Percentiles rank a stretch among this genome's conserved stretches.
These are phyloP conservation scores for Chrysina gloriosa DNA, from an alignment of 2,888 invertebrate genomes.

Conservation along the genomic window DNA sequence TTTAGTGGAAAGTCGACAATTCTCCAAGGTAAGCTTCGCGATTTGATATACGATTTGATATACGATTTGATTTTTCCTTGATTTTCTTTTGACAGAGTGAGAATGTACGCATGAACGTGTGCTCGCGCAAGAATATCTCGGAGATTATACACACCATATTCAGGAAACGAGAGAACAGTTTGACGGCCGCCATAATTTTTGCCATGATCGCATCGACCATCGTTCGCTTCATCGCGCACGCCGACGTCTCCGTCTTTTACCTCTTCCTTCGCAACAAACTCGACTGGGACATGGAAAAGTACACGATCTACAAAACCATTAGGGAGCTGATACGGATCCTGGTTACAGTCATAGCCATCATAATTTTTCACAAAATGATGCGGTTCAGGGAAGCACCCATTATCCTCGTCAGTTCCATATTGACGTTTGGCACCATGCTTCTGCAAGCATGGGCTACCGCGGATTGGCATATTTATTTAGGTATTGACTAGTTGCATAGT, in stretches of 20 bases:
- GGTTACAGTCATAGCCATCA: slow-evolving; percentile 71
- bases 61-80: no score
- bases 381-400: slow-evolving; percentile 64
- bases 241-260: slow-evolving; percentile 67
- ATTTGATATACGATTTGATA: no score
- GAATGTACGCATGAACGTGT: background rate
- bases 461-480: slow-evolving; percentile 68
- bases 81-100: background rate
- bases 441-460: slow-evolving; percentile 62
- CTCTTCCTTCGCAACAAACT: slow-evolving; percentile 74
- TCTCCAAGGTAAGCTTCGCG: background rate
- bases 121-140: slow-evolving; percentile 51
- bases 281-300: slow-evolving; percentile 74
- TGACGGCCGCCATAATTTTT: slow-evolving; percentile 68
- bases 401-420: slow-evolving; percentile 62
- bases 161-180: slow-evolving; percentile 68
- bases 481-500: no score
- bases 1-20: slow-evolving; percentile 64
- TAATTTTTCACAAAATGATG: slow-evolving; percentile 67
- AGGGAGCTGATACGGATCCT: slow-evolving; percentile 67
- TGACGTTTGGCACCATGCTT: slow-evolving; percentile 44
- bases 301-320: slow-evolving; percentile 70
- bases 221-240: slow-evolving; percentile 65
- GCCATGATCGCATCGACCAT: slow-evolving; percentile 60
- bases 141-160: slow-evolving; percentile 71